A percentile compares a stretch with the other conserved stretches of the same genome.
phyloP scores from a whole-genome alignment of 1,140 invertebrate genomes.

The Atta cephalotes region DNA sequence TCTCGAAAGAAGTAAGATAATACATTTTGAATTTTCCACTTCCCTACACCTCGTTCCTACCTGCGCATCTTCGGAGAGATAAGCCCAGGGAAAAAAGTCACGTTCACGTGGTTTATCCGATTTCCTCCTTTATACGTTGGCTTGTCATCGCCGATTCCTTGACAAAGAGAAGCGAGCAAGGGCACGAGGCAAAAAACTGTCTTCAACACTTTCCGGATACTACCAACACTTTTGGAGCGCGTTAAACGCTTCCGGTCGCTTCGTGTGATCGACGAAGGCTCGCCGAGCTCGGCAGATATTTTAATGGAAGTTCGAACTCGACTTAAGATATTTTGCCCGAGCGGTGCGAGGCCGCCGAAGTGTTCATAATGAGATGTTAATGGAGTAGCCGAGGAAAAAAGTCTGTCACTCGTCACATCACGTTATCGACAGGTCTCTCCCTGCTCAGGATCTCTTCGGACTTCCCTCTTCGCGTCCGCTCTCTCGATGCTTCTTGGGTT shows the following conservation, averaged over 20 bases:
- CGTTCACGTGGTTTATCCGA: conserved; percentile 46
- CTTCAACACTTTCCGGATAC: conserved; percentile 15
- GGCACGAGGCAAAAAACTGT: conserved; percentile 13
- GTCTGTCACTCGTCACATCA: conserved; percentile 79
- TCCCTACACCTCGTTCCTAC: neutral
- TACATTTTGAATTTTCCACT: conserved; percentile 24
- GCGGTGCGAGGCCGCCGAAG: conserved; percentile 67
- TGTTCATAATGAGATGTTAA: conserved; percentile 85
- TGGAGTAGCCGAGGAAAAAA: conserved; percentile 81
- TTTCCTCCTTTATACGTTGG: conserved; percentile 11
- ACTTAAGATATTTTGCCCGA: conserved; percentile 81
- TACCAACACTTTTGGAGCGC: neutral
- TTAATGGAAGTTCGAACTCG: conserved; percentile 83
- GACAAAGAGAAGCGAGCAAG: conserved; percentile 10
- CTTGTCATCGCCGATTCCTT: conserved; percentile 25
- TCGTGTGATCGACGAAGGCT: conserved; percentile 60
- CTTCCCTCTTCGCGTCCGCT: conserved; percentile 29
- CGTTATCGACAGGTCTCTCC: conserved; percentile 81
- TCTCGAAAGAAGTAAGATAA: neutral
- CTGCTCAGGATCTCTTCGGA: conserved; percentile 38
- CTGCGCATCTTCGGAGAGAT: neutral
- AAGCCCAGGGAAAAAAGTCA: conserved; percentile 25
- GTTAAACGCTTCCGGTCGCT: conserved; percentile 47
- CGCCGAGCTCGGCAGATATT: conserved; percentile 80
- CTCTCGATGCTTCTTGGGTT: conserved; percentile 4